Percentiles rank a stretch among this genome's conserved stretches.
phyloP scores from a whole-genome alignment of 2,113 vertebrate species.

The Willisornis vidua region DNA sequence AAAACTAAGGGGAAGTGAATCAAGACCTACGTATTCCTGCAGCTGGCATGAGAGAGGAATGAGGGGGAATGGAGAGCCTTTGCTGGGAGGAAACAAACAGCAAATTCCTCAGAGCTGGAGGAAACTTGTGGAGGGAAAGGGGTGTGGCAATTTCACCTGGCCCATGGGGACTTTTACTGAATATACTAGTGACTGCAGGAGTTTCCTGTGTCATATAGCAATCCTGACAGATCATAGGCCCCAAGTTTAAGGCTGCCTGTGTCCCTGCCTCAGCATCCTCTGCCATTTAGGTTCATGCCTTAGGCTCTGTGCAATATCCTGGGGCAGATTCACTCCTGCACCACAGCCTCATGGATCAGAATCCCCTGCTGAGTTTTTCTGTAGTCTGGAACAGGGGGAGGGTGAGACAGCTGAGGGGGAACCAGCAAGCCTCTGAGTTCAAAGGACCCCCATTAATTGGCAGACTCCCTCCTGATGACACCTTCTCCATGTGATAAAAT shows the following conservation, averaged over 20 bases:
- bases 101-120: neutral
- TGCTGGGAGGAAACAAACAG: neutral
- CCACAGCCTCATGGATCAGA: neutral
- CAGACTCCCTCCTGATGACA: neutral
- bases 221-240: neutral
- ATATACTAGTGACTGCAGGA: neutral
- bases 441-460: neutral
- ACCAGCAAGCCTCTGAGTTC: neutral
- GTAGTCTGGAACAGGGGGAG: neutral
- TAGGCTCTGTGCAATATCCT: neutral
- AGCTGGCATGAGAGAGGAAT: neutral
- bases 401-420: neutral
- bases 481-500: neutral
- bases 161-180: neutral
- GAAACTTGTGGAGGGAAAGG: neutral
- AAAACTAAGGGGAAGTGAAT: conserved; percentile 8
- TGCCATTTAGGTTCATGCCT: neutral
- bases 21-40: neutral
- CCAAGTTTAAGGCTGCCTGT: neutral
- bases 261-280: neutral
- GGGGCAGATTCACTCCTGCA: fast-evolving
- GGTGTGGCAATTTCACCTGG: neutral
- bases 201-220: neutral
- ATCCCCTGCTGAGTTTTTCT: neutral
- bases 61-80: neutral